Conservation (phyloP, 2,113 vertebrate species). For the Atrichornis clamosus region DNA sequence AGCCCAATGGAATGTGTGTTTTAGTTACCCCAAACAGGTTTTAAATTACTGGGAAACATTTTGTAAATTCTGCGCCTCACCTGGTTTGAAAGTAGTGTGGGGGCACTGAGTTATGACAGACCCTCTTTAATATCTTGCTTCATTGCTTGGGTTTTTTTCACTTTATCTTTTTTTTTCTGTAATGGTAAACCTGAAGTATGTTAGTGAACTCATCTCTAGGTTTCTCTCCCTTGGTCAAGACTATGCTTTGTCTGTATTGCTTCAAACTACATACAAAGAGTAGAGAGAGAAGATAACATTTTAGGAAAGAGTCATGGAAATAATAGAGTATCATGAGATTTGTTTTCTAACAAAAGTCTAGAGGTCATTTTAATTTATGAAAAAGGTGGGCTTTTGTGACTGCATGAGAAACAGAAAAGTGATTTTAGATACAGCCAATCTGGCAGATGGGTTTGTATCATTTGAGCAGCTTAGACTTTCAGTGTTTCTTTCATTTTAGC, state of each 20-base stretch:
- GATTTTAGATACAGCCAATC: not conserved
- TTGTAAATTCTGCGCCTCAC: not conserved
- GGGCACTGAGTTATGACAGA: not conserved
- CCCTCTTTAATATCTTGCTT: not conserved
- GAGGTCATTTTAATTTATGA: not conserved
- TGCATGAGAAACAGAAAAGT: not conserved
- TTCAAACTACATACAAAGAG: not conserved
- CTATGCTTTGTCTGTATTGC: not conserved
- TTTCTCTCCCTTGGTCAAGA: not conserved
- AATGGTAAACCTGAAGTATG: not conserved
- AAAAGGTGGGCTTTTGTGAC: not conserved
- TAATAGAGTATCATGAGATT: not conserved
- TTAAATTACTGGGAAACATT: not conserved
- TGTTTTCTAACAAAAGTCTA: not conserved
- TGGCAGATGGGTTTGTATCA: not conserved
- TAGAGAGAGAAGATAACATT: not conserved
- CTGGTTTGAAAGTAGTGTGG: not conserved
- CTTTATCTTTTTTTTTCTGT: not conserved
- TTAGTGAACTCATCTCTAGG: not conserved
- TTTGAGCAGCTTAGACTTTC: not conserved
- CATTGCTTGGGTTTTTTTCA: not conserved
- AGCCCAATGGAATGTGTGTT: not conserved
- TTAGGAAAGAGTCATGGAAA: not conserved
- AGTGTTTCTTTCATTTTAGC: not conserved
- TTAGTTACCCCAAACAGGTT: not conserved